Evolutionary conservation across 2,888 invertebrate species (phyloP).

Genomic region (Drosophila recens): DNA sequence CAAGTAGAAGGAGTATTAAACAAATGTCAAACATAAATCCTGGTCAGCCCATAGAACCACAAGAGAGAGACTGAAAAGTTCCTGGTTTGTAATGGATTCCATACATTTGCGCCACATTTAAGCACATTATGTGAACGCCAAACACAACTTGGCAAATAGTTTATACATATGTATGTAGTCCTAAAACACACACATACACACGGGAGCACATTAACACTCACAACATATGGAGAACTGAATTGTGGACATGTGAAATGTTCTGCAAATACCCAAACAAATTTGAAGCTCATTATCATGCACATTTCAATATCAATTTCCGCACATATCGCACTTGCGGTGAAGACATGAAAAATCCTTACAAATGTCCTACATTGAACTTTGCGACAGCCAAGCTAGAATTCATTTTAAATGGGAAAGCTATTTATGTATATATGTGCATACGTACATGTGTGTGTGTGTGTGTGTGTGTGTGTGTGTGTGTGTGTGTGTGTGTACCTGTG

Average conservation of each 20-base stretch:
- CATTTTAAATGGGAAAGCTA: slow-evolving; percentile 40
- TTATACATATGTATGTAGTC: not conserved
- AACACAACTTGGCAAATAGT: slow-evolving; percentile 14
- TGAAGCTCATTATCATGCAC: slow-evolving; percentile 68
- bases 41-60: slow-evolving; percentile 20
- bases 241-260: slow-evolving; percentile 23
- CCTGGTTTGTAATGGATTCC: slow-evolving; percentile 35
- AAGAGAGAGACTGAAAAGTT: slow-evolving; percentile 27
- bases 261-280: slow-evolving; percentile 55
- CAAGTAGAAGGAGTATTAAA: slow-evolving; percentile 3
- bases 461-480: no score
- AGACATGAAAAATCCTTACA: slow-evolving; percentile 69
- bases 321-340: slow-evolving; percentile 34
- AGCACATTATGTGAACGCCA: slow-evolving; percentile 39
- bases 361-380: slow-evolving; percentile 35
- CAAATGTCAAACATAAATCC: slow-evolving; percentile 52
- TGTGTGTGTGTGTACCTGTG: not conserved
- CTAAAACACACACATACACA: not conserved
- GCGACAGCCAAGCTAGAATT: slow-evolving; percentile 33
- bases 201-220: no score
- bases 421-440: slow-evolving; percentile 7
- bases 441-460: not conserved
- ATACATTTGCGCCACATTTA: slow-evolving; percentile 53
- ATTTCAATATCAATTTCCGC: slow-evolving; percentile 74
- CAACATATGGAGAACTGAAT: not conserved